Percentiles rank a stretch among this genome's conserved stretches.
phyloP scores from a whole-genome alignment of 2,797 vertebrate genomes.

The Fistularia tabacaria region DNA sequence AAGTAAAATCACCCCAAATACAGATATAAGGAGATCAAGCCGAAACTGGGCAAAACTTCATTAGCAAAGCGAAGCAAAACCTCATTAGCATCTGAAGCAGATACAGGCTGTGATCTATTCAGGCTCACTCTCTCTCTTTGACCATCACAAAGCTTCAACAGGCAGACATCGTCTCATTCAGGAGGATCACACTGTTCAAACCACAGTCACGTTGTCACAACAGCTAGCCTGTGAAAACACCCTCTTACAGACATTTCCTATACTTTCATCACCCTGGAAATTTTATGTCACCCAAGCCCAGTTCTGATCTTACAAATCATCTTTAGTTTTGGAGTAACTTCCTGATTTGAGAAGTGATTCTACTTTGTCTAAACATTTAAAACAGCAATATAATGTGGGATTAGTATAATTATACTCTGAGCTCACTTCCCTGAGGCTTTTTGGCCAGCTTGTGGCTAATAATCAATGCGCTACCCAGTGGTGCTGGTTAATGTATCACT shows the following conservation, averaged over 20 bases:
- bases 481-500: conserved; percentile 7
- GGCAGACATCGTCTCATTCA: conserved; percentile 20
- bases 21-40: background rate
- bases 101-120: conserved; percentile 33
- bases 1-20: background rate
- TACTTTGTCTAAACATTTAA: background rate
- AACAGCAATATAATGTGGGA: background rate
- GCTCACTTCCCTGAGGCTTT: background rate
- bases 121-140: conserved; percentile 9
- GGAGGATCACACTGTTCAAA: background rate
- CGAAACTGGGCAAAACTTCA: background rate
- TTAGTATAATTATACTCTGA: background rate
- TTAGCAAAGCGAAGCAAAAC: conserved; percentile 18
- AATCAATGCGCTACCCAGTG: background rate
- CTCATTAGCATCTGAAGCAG: conserved; percentile 39
- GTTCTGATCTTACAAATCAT: too few relatives aligned
- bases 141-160: conserved; percentile 34
- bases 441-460: conserved; percentile 7
- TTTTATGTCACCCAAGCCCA: background rate
- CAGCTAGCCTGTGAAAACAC: conserved; percentile 4
- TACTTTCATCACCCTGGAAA: background rate
- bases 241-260: background rate
- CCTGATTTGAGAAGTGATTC: background rate
- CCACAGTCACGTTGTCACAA: background rate
- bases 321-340: too few relatives aligned